Evolutionary conservation across 2,888 invertebrate species (phyloP).

Genomic region (Athalia rosae): DNA sequence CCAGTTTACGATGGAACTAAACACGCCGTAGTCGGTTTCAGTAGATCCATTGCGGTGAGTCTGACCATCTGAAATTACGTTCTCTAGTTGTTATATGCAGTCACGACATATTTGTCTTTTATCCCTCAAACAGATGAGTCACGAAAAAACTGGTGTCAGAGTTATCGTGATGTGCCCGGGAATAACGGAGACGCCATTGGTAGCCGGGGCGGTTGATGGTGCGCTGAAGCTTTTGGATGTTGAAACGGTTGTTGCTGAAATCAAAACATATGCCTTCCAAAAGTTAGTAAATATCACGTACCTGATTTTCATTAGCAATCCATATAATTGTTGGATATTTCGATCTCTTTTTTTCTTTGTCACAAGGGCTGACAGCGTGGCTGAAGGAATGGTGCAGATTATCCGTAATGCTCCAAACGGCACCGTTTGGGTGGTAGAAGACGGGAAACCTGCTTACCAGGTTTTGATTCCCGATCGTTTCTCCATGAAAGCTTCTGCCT

Average conservation of each 20-base stretch:
- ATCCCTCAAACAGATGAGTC: slow-evolving; percentile 49
- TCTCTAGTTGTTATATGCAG: not conserved
- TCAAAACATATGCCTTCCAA: slow-evolving; percentile 49
- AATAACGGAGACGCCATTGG: slow-evolving; percentile 66
- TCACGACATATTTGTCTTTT: too few relatives aligned
- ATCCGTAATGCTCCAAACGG: not conserved
- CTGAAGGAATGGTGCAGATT: slow-evolving; percentile 23
- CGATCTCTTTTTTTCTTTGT: not conserved
- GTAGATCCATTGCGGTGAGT: slow-evolving; percentile 74
- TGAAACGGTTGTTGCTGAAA: slow-evolving; percentile 41
- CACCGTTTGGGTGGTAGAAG: slow-evolving; percentile 7
- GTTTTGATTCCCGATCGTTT: slow-evolving; percentile 14
- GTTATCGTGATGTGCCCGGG: slow-evolving; percentile 71
- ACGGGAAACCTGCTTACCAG: not conserved
- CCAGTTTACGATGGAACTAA: slow-evolving; percentile 77
- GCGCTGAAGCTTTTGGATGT: slow-evolving; percentile 57
- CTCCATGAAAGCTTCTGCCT: not conserved
- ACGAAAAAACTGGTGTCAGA: slow-evolving; percentile 66
- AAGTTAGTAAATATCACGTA: slow-evolving; percentile 45
- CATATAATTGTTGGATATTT: too few relatives aligned
- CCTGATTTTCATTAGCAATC: too few relatives aligned
- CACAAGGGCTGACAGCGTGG: not conserved
- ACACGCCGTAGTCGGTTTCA: slow-evolving; percentile 76
- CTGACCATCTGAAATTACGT: not conserved
- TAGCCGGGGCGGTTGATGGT: slow-evolving; percentile 61